Conservation (phyloP, 2,113 vertebrate species). For the Galeopterus variegatus region DNA sequence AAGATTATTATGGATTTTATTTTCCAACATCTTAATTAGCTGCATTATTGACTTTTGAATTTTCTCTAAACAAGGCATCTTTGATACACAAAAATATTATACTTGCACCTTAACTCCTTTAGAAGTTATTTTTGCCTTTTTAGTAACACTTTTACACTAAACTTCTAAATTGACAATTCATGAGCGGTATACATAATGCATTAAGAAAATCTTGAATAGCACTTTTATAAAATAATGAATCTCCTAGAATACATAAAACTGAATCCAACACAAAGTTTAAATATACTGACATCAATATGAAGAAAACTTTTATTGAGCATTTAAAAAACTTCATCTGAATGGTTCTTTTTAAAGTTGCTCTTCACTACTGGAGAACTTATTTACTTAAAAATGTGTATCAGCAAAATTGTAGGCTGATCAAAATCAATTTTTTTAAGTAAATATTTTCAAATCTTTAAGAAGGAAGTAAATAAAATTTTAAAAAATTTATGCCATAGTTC, state of each 20-base stretch:
- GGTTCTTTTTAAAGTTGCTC: not conserved
- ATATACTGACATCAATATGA: not conserved
- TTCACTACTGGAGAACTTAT: not conserved
- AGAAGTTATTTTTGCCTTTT: not conserved
- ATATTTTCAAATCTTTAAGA: not conserved
- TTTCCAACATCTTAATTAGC: not conserved
- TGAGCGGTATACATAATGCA: not conserved
- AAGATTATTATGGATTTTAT: not conserved
- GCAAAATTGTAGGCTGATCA: not conserved
- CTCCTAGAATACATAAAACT: not conserved
- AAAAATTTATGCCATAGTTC: not conserved
- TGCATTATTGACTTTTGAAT: not conserved
- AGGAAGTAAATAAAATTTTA: conserved; percentile 38
- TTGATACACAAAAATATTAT: not conserved
- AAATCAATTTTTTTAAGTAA: not conserved
- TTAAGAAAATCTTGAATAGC: not conserved
- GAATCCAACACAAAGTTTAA: not conserved
- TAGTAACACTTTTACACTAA: not conserved
- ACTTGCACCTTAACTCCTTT: not conserved
- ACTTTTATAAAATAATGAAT: not conserved
- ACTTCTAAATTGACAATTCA: not conserved
- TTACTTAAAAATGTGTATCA: not conserved
- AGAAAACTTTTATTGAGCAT: not conserved
- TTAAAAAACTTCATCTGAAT: not conserved
- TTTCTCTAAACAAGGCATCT: not conserved